phyloP scores from a whole-genome alignment of 2,113 vertebrate genomes.

The Acinonyx jubatus region DNA sequence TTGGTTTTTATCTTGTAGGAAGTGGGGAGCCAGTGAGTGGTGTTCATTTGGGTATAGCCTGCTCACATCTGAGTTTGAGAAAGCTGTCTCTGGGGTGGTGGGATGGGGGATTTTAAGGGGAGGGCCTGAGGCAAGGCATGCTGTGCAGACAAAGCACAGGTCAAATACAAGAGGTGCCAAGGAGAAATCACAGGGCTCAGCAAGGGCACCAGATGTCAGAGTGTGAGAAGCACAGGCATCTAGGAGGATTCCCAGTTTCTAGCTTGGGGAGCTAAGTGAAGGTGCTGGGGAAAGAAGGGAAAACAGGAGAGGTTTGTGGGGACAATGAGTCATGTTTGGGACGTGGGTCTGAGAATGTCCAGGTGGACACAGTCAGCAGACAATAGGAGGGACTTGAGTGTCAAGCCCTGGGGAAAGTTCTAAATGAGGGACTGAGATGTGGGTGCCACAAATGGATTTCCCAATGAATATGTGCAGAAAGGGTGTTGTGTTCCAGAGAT shows the following conservation, averaged over 20 bases:
- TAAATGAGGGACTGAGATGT: neutral
- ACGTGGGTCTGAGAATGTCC: neutral
- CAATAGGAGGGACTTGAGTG: neutral
- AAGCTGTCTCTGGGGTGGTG: neutral
- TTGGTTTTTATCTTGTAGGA: neutral
- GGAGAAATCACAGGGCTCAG: neutral
- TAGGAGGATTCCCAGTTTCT: neutral
- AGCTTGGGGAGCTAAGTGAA: neutral
- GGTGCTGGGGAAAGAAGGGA: neutral
- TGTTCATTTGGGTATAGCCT: neutral
- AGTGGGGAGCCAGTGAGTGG: neutral
- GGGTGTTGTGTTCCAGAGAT: rapidly evolving
- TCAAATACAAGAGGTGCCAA: neutral
- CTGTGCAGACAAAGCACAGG: neutral
- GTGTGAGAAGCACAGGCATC: neutral
- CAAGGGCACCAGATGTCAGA: neutral
- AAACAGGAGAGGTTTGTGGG: neutral
- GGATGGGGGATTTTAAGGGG: neutral
- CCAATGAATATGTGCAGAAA: neutral
- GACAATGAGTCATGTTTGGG: neutral
- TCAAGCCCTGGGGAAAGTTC: neutral
- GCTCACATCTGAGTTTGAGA: neutral
- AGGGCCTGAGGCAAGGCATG: neutral
- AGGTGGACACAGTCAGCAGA: neutral
- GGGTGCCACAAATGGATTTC: neutral